These are phyloP conservation scores for Eleutherodactylus coqui DNA, from an alignment of 2,797 vertebrate genomes.

Conservation along the genomic window DNA sequence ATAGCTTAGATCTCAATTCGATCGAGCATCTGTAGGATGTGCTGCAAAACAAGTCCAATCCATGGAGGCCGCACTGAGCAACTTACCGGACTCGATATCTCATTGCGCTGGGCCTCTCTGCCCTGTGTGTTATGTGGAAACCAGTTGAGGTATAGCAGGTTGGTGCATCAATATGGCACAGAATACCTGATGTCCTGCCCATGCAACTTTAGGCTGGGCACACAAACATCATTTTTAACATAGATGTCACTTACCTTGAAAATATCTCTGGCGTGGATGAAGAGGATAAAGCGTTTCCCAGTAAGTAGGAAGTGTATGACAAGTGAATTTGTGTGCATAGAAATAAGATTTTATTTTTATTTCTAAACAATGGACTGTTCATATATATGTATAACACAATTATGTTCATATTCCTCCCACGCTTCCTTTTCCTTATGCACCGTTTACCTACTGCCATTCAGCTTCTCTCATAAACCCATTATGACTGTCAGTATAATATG, in stretches of 20 bases:
- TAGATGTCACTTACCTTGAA: neutral
- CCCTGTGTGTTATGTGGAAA: too few species aligned
- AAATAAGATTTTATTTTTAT: constrained; percentile 15
- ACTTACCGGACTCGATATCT: too few species aligned
- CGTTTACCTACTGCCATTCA: constrained; percentile 8
- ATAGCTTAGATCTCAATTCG: too few species aligned
- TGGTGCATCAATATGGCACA: neutral
- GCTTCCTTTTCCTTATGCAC: neutral
- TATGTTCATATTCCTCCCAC: constrained; percentile 17
- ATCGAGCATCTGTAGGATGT: too few species aligned
- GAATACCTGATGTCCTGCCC: neutral
- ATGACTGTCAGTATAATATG: neutral
- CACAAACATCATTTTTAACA: neutral
- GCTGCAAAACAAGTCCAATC: too few species aligned
- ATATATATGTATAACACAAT: constrained; percentile 10
- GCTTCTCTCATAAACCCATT: neutral
- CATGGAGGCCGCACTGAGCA: too few species aligned
- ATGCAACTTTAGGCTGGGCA: neutral
- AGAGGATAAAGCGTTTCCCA: neutral
- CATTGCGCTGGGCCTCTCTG: too few species aligned
- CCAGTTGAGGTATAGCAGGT: too few species aligned
- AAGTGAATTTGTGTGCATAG: constrained; percentile 6
- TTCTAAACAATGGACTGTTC: constrained; percentile 14
- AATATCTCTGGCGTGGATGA: neutral
- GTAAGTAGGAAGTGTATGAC: neutral